Base-by-base conservation (phyloP, 2,797 vertebrate species). In the Myoxocephalus aenaeus region DNA sequence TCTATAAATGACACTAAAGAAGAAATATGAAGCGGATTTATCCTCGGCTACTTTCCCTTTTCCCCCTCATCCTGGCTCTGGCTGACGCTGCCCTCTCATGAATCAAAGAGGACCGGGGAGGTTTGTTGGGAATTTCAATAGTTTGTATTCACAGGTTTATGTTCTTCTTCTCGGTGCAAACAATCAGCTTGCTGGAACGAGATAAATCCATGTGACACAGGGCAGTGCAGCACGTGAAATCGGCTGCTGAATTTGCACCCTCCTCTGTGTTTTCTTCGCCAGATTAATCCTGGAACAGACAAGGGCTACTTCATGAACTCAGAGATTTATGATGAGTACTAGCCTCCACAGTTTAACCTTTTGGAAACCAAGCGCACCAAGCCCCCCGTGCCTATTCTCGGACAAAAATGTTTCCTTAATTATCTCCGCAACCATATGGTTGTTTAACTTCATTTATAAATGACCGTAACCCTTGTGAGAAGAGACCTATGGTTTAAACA, bases 1-100 rank as follows among this genome's bases (percentile, higher is more conserved):
- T 92, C 59, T 88, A 92, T 92, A 90, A 92, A 84, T 83, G 86
- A 86, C 80, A 84, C 74, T 85, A 79, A 90, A 81, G 82, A 80
- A 86, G 90, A 91, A 87, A 87, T 86, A 87, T 88, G 89, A 74
- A 18, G 40, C 59, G 11, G 14, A 5, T 66, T 65, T 53, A 53
- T 53, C 48, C 48, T 66, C 32, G 13, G 65, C 65, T 53, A 68
- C 27, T 42, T 42, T 42, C 40, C 40, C 40, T 10, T 38, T 48
- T 42, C 32, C 32, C 32, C 59, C 54, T 63, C 68, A 51, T 54
- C 73, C 44, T 9, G 18, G 54, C 68, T 76, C 27, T n/a, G 3
- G 2, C 17, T 56, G 70, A 70, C 25, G 74, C 59, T 48, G 71
- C 44, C 72, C 67, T 74, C 73, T 70, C 75, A 76, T 88, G 86